Evolutionary conservation across 2,888 invertebrate genomes (phyloP).

Genomic region (Sphecodes monilicornis): DNA sequence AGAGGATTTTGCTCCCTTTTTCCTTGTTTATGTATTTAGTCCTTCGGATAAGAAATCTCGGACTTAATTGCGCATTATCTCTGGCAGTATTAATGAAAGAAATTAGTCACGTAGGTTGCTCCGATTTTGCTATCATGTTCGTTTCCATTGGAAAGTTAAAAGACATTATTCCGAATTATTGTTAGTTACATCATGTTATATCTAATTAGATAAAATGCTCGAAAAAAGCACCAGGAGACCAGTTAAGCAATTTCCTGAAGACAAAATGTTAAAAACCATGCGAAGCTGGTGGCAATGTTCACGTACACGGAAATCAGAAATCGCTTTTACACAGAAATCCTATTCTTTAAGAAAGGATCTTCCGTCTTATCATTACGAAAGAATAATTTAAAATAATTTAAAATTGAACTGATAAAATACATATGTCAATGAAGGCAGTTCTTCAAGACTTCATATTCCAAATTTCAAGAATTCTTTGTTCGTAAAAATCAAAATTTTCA

Average conservation of each 20-base stretch:
- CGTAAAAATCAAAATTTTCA: background rate
- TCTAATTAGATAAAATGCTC: background rate
- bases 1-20: background rate
- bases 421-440: too few species aligned
- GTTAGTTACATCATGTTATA: background rate
- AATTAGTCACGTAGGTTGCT: background rate
- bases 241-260: background rate
- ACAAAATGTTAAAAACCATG: conserved; percentile 5
- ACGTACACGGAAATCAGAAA: conserved; percentile 5
- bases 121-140: background rate
- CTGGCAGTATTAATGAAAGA: background rate
- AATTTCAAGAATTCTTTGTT: background rate
- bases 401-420: background rate
- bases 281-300: background rate
- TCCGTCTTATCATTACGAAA: background rate
- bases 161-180: background rate
- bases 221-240: background rate
- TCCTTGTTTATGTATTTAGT: background rate
- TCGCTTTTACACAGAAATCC: background rate
- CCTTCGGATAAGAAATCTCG: background rate
- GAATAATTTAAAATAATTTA: background rate
- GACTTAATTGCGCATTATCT: background rate
- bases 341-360: background rate
- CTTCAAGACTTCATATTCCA: too few species aligned
- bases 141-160: background rate